Evolutionary conservation across 2,113 vertebrate genomes (phyloP).

Genomic region (Cynopterus brachyotis): DNA sequence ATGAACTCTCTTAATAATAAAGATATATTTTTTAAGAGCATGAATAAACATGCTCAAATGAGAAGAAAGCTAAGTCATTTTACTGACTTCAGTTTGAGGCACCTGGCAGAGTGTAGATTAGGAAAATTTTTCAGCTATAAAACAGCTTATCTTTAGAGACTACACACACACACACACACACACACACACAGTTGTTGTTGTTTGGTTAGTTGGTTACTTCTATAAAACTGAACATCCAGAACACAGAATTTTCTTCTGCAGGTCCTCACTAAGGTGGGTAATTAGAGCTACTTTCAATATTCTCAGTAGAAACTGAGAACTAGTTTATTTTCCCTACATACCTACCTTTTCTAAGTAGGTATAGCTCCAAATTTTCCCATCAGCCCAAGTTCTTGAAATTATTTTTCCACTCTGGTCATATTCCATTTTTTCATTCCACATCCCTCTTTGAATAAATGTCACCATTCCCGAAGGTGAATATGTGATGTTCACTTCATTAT

Average conservation of each 20-base stretch:
- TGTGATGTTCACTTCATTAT: slow-evolving; percentile 97
- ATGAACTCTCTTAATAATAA: slow-evolving; percentile 58
- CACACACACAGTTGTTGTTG: neutral
- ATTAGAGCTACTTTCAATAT: neutral
- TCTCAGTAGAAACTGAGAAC: neutral
- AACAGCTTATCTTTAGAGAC: neutral
- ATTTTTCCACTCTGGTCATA: slow-evolving; percentile 95
- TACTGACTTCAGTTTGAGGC: slow-evolving; percentile 37
- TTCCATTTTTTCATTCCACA: slow-evolving; percentile 96
- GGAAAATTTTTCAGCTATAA: slow-evolving; percentile 31
- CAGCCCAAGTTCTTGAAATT: slow-evolving; percentile 95
- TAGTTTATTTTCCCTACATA: neutral
- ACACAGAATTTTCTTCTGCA: neutral
- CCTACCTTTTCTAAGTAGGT: slow-evolving; percentile 96
- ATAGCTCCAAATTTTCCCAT: slow-evolving; percentile 99
- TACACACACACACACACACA: neutral
- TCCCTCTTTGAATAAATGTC: slow-evolving; percentile 94
- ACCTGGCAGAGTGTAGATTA: neutral
- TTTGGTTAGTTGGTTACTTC: neutral
- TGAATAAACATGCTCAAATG: slow-evolving; percentile 62
- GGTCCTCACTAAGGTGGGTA: neutral
- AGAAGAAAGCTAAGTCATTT: slow-evolving; percentile 63
- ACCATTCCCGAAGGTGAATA: slow-evolving; percentile 93
- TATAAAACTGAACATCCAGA: neutral
- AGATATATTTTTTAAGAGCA: slow-evolving; percentile 50